Base-by-base conservation (phyloP, 2,888 invertebrate genomes). In the Tipula vernalis region DNA sequence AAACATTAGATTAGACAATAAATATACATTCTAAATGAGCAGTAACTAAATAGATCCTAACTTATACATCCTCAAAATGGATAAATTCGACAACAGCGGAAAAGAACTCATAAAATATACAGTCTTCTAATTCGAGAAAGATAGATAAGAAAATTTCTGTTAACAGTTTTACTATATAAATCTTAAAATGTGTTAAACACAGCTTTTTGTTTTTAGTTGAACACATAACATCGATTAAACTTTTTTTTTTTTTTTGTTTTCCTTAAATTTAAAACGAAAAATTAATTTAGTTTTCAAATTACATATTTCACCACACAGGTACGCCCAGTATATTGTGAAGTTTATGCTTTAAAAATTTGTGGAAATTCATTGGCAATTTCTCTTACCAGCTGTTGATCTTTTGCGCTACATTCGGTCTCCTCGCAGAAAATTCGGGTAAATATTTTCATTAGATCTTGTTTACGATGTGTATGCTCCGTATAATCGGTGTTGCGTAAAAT, bases 341-440 rank as follows among this genome's bases (percentile, higher is more conserved):
- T 87, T 91, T 93, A 94, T 89, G 94, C 93, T 90, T 95, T 95
- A 91, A 95, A 95, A 90, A 94, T 94, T 88, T 95, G 95, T 13
- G 96, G 96, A 92, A 96, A 97, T 91, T 97, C 96, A 91, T 96
- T 96, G 88, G 95, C 95, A 89, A 97, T 96, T 89, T 96, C 96
- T 87, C 96, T 93, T 13, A 97, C 96, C 85, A 96, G 92, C 88
- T 95, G 93, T 89, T 97, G 96, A 92, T 97, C 97, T 28, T 93
- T 93, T 88, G 94, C 93, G 90, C 96, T 96, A 89, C 93, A 92
- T 39, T 95, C 94, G 3, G 94, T 94, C 90, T 97, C 97, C 90
- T 97, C 97, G 90, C 96, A 96, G 91, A 97, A 96, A 90, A 97
- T 97, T 86, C 96, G 93, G 42, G 96, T 96, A 90, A 97, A 97